Evolutionary conservation across 2,113 vertebrate species (phyloP), one percentile per base, ranked within the genome.

Genomic region (Ahaetulla prasina): DNA sequence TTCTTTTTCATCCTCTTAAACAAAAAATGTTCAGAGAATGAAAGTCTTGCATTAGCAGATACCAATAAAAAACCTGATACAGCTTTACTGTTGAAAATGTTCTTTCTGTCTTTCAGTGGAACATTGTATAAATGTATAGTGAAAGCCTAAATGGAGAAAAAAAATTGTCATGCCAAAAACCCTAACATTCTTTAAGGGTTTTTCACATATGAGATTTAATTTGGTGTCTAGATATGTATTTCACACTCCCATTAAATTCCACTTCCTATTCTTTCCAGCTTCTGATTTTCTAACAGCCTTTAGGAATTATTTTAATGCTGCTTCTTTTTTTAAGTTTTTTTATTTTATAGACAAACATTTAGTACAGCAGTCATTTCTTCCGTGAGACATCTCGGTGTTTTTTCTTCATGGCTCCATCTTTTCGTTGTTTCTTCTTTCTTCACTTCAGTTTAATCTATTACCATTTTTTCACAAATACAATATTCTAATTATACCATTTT

Each of bases 21-120:
- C 30, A 60, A 80, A 91, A 91, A 91, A 87, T 60, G 45, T 85
- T 50, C 54, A 91, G 90, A 86, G 43, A 86, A 91, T 49, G 30
- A 60, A 90, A 90, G n/a, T 68, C 49, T 43, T 53, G 50, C 27
- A 90, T 90, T 74, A 90, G 63, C 47, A 84, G 10, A 43, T 90
- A 53, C 11, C 52, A n/a, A 63, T 87, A 22, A 55, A 85, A 57
- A 55, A 3, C 30, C 49, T 80, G 89, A 52, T 12, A 27, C 63
- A 43, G 11, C 74, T 90, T 80, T 35, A 30, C 25, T 74, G 89
- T 68, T 80, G n/a, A 80, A 22, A 80, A 50, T 12, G 35, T 90
- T 90, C 49, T 49, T 91, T 91, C 84, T 53, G 47, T 60, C 80
- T 86, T 60, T 85, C 53, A 20, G 35, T 60, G 23, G n/a, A 50